Evolutionary conservation across 2,797 vertebrate species (phyloP), one percentile per base, ranked within the genome.

Genomic region (Megalops cyprinoides): DNA sequence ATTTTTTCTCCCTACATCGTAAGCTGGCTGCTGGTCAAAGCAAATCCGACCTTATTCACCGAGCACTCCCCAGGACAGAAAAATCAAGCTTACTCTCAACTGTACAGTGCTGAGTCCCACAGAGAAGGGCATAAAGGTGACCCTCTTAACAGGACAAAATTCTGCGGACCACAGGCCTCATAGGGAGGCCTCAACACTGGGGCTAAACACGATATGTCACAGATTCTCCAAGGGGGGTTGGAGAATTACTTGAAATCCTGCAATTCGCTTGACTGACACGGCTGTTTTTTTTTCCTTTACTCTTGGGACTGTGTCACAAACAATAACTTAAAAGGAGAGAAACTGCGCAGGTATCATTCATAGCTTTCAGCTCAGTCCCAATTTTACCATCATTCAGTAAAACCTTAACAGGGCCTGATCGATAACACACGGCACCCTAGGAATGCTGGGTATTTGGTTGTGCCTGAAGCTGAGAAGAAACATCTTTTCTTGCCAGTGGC

Each of bases 381-480:
- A 5, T 74, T 77, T 55, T 28, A 39, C 15, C 28, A 28, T 39
- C 34, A 37, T 56, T 71, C 48, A 69, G 46, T 62, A 31, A 37
- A 67, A 60, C 25, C 42, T 51, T 25, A 25, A 55, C 7, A 44
- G 51, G 73, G 78, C 46, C 12, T 69, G 55, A 39, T 78, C 42
- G 71, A 8, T 23, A 83, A 77, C 10, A 31, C 55, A 31, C 42
- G 65, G 37, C 34, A n/a, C 73, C 14, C 55, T 34, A 78, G 10
- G 74, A 85, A 85, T 82, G 78, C 78, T 82, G 84, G 80, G 82
- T 84, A 80, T 84, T 86, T 71, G 81, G 77, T 42, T 81, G 77
- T 82, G 39, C n/a, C 46, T 71, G 31, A 76, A 76, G 77, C 69
- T 78, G 75, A 82, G 71, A 37, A 23, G 77, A 83, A 55, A 79